Conservation (phyloP, 1,140 invertebrate genomes). For the Cyclargus thomasi region DNA sequence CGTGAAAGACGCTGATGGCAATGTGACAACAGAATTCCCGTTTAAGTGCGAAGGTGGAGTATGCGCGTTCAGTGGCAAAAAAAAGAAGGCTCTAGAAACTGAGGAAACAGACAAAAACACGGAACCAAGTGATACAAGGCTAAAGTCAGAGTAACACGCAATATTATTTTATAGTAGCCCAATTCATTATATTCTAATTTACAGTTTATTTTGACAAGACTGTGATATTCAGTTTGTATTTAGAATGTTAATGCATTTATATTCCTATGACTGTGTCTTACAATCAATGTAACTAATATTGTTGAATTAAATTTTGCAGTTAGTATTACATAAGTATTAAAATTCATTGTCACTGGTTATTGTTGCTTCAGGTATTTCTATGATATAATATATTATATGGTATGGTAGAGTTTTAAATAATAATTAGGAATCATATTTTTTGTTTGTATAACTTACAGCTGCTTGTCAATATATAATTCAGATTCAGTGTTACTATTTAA, state of each 20-base stretch:
- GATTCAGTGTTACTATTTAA: no score
- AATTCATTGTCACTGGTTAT: neutral
- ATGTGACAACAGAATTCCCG: conserved; percentile 75
- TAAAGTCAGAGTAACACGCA: conserved; percentile 17
- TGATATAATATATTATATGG: no score
- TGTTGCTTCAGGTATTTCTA: no score
- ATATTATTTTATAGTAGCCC: neutral
- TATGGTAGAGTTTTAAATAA: no score
- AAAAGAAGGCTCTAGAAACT: conserved; percentile 29
- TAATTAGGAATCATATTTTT: no score
- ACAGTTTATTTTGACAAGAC: neutral
- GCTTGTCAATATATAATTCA: no score
- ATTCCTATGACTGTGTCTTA: neutral
- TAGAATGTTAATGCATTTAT: neutral
- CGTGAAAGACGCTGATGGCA: conserved; percentile 76
- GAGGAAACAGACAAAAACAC: conserved; percentile 10
- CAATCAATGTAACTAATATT: no score
- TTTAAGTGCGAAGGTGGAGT: conserved; percentile 76
- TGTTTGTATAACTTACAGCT: no score
- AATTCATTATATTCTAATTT: neutral
- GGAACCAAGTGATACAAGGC: conserved; percentile 4
- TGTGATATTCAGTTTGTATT: neutral
- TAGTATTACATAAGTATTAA: neutral
- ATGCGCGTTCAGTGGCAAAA: conserved; percentile 50
- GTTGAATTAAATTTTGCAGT: neutral